Base-by-base conservation (phyloP, 2,888 invertebrate genomes). In the Melanchra persicariae region DNA sequence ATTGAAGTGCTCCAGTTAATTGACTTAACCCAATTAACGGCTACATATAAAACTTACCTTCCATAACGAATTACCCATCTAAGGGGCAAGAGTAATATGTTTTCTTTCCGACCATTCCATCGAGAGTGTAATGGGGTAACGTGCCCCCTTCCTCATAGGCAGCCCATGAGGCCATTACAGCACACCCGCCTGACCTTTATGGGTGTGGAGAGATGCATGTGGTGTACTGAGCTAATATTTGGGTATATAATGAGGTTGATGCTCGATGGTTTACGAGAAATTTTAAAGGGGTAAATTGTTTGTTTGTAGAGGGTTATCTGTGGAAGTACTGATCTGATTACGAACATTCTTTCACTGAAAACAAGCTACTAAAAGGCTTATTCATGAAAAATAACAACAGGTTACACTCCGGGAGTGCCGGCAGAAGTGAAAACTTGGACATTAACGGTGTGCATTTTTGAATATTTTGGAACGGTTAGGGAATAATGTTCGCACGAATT, bases 121-220 rank as follows among this genome's bases (percentile, higher is more conserved):
- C 63, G 49, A 30, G 49, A 34, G 81, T 24, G 40, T 55, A 77
- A 62, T 70, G 52, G 63, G 52, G 47, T 64, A 67, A 62, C 47
- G 51, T 40, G 45, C 51, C 63, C 51, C 24, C 17, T 55, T 52
- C 49, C 49, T 59, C 17, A 19, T 49, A 24, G 65, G 79, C 82
- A 68, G 58, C n/a, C 45, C 82, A 82, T 54, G 57, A 47, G 52
- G 64, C 51, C 45, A 51, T 82, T 78, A 72, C 58, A 15, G 40
- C 24, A 52, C 30, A 51, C n/a, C 45, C 59, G 43, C 34, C 45
- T 65, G 79, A 67, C 79, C 71, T 78, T 77, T 58, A 47, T 57
- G 40, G 40, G 3, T 34, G 24, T 30, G 17, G 34, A 37, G 22
- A 22, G 22, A 26, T 77, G 24, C 70, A 69, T 61, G 9, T 43